phyloP scores from a whole-genome alignment of 2,113 vertebrate genomes.

The Myiagra hebetior region DNA sequence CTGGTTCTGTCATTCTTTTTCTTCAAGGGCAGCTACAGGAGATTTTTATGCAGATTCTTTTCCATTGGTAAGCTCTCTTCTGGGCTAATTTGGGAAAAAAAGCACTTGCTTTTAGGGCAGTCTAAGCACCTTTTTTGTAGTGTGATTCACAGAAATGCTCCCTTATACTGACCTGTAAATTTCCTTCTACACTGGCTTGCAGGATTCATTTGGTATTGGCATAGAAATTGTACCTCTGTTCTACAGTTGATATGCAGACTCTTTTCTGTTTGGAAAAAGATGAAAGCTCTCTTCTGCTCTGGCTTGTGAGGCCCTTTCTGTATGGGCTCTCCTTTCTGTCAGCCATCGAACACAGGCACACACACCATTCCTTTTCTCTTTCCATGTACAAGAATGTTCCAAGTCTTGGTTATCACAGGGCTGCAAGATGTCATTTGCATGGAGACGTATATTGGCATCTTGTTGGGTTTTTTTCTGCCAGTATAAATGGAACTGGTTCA shows the following conservation, averaged over 20 bases:
- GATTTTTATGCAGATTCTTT: neutral
- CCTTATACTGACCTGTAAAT: constrained; percentile 31
- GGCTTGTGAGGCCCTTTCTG: neutral
- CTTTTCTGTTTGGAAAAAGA: constrained; percentile 39
- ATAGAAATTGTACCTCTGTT: constrained; percentile 45
- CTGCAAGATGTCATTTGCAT: constrained; percentile 42
- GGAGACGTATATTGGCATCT: neutral
- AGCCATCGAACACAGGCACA: neutral
- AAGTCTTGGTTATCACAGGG: constrained; percentile 41
- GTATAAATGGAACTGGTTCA: neutral
- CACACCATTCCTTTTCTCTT: neutral
- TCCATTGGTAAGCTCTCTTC: neutral
- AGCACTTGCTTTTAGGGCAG: neutral
- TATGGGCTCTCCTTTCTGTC: neutral
- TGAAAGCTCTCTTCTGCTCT: constrained; percentile 37
- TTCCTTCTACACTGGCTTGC: neutral
- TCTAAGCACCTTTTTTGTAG: neutral
- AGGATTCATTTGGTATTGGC: constrained; percentile 26
- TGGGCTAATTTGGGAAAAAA: neutral
- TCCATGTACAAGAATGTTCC: constrained; percentile 8
- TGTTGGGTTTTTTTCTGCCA: neutral
- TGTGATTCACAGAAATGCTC: constrained; percentile 16
- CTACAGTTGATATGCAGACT: constrained; percentile 46
- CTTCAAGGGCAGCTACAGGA: neutral
- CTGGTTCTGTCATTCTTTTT: constrained; percentile 39